These are phyloP conservation scores for Corythoichthys haematopterus DNA, from an alignment of 2,113 vertebrate genomes.

Conservation along the genomic window DNA sequence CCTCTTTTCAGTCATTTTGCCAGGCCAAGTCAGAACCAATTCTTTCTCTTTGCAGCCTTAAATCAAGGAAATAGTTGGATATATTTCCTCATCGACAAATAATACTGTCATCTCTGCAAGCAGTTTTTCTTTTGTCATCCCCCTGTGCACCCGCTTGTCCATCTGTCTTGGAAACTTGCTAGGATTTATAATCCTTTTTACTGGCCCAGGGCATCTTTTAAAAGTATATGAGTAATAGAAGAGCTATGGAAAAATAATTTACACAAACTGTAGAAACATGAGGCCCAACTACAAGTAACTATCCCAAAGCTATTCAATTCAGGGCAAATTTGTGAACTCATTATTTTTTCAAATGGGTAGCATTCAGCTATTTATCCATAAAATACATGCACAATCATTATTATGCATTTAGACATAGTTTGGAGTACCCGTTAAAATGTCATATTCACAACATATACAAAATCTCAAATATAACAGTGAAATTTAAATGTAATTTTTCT, in stretches of 20 bases:
- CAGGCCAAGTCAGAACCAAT: not conserved
- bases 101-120: not conserved
- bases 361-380: too few relatives aligned
- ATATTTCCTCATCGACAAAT: conserved; percentile 4
- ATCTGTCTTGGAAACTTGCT: not conserved
- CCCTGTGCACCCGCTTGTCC: not conserved
- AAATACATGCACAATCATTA: not conserved
- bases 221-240: not conserved
- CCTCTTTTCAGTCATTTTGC: conserved; percentile 8
- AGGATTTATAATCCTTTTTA: not conserved
- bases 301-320: not conserved
- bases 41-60: not conserved
- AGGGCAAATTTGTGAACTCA: not conserved
- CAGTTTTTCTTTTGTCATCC: conserved; percentile 1
- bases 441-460: too few relatives aligned
- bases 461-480: too few relatives aligned
- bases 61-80: conserved; percentile 12
- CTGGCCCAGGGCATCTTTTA: not conserved
- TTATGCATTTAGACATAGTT: not conserved
- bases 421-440: not conserved
- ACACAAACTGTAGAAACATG: not conserved
- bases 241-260: not conserved
- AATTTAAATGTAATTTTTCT: too few relatives aligned
- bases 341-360: not conserved
- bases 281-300: not conserved